Base-by-base conservation (phyloP, 2,113 vertebrate genomes). In the Physeter macrocephalus region DNA sequence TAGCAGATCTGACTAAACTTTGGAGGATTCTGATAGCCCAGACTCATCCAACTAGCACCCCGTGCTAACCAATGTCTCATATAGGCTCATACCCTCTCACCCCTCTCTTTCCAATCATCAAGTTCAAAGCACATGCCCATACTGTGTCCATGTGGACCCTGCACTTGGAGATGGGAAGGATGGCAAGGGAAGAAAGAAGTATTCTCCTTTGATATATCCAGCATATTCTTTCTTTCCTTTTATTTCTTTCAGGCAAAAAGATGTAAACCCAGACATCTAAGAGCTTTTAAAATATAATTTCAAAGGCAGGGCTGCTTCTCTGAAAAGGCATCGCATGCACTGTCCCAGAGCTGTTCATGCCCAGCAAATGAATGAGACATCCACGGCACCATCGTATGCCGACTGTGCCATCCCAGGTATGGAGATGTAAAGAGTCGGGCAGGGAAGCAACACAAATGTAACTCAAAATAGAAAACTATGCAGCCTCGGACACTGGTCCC, bases 201-300 rank as follows among this genome's bases (percentile, higher is more conserved):
- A 3, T 2, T 21, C 12, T 36, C 31, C 85, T 98, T 95, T 97
- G 96, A 98, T 80, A 82, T 10, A 41, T 1, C 36, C 41, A 57
- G 29, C 71, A 62, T 20, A 11, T 54, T 43, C 72, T 78, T 91
- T 85, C 49, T 88, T 77, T 67, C 52, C 52, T 94, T 88, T 92
- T 77, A 92, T 88, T 88, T 66, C 59, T 64, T 90, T 83, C 31
- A 46, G 54, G 67, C 72, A 95, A 93, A 96, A 91, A 92, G 84
- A 85, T 39, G 39, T 61, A 62, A 59, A 61, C 52, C 34, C 23
- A 81, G 93, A 96, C 96, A 97, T 88, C 90, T 86, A 62, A 96
- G 83, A 61, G 39, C 75, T 93, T 97, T 97, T 59, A 90, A 95
- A 96, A 57, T 27, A 71, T n/a, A 88, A 90, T 96, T 97, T 97